These are phyloP conservation scores for Microtus ochrogaster DNA, from an alignment of 2,113 vertebrate genomes.

Conservation along the genomic window DNA sequence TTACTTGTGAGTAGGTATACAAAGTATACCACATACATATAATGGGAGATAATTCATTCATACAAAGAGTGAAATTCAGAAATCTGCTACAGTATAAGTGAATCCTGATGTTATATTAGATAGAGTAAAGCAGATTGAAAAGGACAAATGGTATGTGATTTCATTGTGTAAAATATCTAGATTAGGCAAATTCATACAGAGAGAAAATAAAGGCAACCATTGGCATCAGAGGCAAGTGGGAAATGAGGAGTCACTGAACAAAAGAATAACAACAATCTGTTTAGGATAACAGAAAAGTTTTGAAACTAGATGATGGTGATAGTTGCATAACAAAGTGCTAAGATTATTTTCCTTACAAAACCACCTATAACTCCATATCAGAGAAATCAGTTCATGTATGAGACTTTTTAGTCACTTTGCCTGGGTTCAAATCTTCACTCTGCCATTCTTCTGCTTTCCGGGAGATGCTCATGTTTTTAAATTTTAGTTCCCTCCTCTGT, in stretches of 20 bases:
- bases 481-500: background rate
- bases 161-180: background rate
- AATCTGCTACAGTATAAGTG: background rate
- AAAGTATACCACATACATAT: background rate
- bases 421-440: background rate
- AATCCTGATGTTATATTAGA: background rate
- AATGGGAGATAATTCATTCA: background rate
- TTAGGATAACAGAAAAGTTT: background rate
- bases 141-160: background rate
- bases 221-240: background rate
- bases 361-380: background rate
- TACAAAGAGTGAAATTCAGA: background rate
- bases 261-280: background rate
- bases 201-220: background rate
- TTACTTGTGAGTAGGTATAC: background rate
- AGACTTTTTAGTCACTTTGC: background rate
- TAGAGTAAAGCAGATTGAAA: background rate
- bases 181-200: background rate
- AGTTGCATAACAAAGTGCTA: background rate
- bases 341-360: background rate
- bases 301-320: background rate
- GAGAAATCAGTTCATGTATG: background rate
- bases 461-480: background rate
- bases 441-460: background rate
- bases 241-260: background rate